Conservation (phyloP, 2,888 invertebrate species). For the Pardosa pseudoannulata region DNA sequence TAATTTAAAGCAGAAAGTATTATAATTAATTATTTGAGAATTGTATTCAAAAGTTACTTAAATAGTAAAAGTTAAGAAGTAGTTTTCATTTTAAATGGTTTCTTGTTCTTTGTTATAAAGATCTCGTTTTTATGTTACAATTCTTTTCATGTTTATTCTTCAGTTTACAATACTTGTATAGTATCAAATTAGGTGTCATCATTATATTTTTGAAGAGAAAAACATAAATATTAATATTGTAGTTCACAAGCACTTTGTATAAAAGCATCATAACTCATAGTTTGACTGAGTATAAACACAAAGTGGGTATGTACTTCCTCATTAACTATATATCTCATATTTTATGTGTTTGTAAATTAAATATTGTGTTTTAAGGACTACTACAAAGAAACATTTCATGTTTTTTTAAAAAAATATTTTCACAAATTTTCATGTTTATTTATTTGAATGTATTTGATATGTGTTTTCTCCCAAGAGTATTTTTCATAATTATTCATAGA, state of each 20-base stretch:
- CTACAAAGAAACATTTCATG: neutral
- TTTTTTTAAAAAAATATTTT: neutral
- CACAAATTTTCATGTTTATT: neutral
- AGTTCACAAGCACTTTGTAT: slow-evolving; percentile 4
- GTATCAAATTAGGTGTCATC: too few relatives aligned
- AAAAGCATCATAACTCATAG: slow-evolving; percentile 9
- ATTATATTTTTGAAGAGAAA: too few relatives aligned
- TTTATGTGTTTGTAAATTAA: neutral
- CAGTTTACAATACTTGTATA: too few relatives aligned
- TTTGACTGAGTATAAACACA: neutral
- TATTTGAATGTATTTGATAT: neutral
- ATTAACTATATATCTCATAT: neutral
- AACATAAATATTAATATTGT: too few relatives aligned
- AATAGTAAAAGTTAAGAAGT: too few relatives aligned
- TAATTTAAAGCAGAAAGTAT: too few relatives aligned
- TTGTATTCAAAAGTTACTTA: too few relatives aligned
- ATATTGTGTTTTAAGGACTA: neutral
- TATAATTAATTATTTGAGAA: too few relatives aligned
- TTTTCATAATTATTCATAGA: neutral
- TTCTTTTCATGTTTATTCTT: too few relatives aligned
- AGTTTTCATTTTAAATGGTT: too few relatives aligned
- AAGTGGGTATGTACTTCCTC: neutral
- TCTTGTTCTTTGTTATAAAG: too few relatives aligned
- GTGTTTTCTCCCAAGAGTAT: neutral
- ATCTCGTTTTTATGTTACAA: too few relatives aligned